Evolutionary conservation across 2,113 vertebrate genomes (phyloP), one percentile per base, ranked within the genome.

Genomic region (Dascyllus trimaculatus): DNA sequence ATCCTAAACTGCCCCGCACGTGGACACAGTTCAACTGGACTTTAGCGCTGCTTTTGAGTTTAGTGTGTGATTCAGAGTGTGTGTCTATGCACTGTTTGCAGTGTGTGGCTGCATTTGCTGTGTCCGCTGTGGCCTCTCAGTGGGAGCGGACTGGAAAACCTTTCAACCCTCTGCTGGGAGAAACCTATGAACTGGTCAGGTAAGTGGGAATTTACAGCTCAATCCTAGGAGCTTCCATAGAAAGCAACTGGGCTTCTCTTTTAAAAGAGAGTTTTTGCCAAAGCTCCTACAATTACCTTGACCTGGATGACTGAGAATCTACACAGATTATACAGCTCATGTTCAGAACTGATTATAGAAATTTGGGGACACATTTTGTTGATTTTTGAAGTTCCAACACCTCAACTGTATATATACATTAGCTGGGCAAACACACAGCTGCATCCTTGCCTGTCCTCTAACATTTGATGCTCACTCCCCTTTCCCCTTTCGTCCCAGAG

Each of bases 131-230:
- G 48, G 98, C 98, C 18, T 99, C 97, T 0, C 97, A 99, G 91
- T 99, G 97, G 98, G 98, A 99, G 29, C 95, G 98, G 8, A 99
- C 98, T 0, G 98, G 98, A 8, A 99, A 99, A 89, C 98, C 98
- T 0, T 99, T 99, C 93, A 99, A 99, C 91, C 98, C 98, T 0
- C 89, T 99, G 56, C 95, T 99, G 61, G 98, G 97, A 81, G 98
- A 99, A 88, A 99, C 98, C 0, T 99, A 98, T 2, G 98, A 99
- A 67, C 75, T 99, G 85, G 94, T 99, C 82, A 95, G 98, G 98
- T 99, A 88, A 95, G 40, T 71, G 38, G 26, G 15, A 6, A 35
- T 4, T 5, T 1, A 1, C 22, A 22, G 38, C 21, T 49, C 0
- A 29, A 29, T 29, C 29, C 29, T 29, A 5, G 29, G 29, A 29